phyloP scores from a whole-genome alignment of 2,113 vertebrate species.

The Misgurnus mizolepis region DNA sequence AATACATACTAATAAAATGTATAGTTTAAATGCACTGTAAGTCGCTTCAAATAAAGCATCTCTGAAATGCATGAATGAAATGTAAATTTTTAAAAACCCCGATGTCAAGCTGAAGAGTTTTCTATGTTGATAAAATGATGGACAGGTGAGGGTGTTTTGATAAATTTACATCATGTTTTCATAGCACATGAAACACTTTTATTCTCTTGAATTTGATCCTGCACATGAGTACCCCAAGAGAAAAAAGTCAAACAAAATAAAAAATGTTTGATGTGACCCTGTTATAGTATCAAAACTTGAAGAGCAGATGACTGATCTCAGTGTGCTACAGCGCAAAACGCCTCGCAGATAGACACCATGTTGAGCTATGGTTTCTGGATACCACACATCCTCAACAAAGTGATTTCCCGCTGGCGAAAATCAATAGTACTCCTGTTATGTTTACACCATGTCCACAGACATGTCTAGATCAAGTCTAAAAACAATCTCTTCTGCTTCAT shows the following conservation, averaged over 20 bases:
- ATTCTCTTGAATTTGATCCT: no score
- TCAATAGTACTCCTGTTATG: slow-evolving; percentile 70
- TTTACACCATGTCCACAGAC: slow-evolving; percentile 69
- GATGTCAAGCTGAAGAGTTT: no score
- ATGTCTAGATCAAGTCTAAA: slow-evolving; percentile 68
- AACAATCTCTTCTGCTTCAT: slow-evolving; percentile 72
- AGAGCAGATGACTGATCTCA: slow-evolving; percentile 14
- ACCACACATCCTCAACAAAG: slow-evolving; percentile 65
- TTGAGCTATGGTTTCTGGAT: slow-evolving; percentile 65
- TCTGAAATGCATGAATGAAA: no score
- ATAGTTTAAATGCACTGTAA: no score
- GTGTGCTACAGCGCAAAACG: slow-evolving; percentile 14
- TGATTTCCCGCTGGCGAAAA: slow-evolving; percentile 68
- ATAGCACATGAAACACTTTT: no score
- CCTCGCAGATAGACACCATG: slow-evolving; percentile 63
- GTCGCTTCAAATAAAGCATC: no score
- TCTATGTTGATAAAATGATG: no score
- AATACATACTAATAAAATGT: no score
- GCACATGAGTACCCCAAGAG: not conserved
- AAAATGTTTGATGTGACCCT: not conserved
- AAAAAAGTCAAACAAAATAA: not conserved
- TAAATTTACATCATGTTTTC: no score
- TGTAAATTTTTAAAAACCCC: no score
- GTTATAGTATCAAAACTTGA: not conserved
- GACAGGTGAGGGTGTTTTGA: no score